Percentiles rank a stretch among this genome's conserved stretches.
phyloP scores from a whole-genome alignment of 2,797 vertebrate species.

The Oryzias dopingdopingensis region DNA sequence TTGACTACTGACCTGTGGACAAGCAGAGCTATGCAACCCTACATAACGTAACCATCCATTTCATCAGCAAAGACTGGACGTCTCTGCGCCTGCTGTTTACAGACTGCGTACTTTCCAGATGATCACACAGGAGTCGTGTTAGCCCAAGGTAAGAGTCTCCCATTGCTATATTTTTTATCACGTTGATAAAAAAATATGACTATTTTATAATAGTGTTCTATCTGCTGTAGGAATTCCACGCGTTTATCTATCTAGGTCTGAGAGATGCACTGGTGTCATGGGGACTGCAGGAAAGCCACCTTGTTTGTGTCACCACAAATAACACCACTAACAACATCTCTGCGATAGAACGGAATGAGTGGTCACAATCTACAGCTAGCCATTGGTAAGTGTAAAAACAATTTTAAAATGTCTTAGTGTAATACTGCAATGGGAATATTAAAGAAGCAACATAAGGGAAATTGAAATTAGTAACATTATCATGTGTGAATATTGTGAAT shows the following conservation, averaged over 20 bases:
- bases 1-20: constrained; percentile 3
- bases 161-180: neutral
- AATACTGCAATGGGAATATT: neutral
- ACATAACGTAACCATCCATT: neutral
- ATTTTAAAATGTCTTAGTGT: too few relatives aligned
- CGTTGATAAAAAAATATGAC: neutral
- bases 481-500: too few relatives aligned
- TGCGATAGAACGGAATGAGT: neutral
- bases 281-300: too few relatives aligned
- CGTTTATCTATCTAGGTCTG: neutral
- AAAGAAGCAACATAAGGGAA: constrained; percentile 2
- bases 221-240: neutral
- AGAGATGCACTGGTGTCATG: too few relatives aligned
- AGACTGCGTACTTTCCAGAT: constrained; percentile 3
- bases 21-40: neutral
- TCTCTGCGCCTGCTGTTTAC: constrained; percentile 1
- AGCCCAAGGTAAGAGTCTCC: neutral
- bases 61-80: constrained; percentile 1
- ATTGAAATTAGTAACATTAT: too few relatives aligned
- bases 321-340: neutral
- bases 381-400: too few relatives aligned
- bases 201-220: neutral
- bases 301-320: too few relatives aligned
- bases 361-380: neutral
- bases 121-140: neutral